Percentiles rank a stretch among this genome's conserved stretches.
These are phyloP conservation scores for Nanorana parkeri DNA, from an alignment of 2,113 vertebrate species.

Conservation along the genomic window DNA sequence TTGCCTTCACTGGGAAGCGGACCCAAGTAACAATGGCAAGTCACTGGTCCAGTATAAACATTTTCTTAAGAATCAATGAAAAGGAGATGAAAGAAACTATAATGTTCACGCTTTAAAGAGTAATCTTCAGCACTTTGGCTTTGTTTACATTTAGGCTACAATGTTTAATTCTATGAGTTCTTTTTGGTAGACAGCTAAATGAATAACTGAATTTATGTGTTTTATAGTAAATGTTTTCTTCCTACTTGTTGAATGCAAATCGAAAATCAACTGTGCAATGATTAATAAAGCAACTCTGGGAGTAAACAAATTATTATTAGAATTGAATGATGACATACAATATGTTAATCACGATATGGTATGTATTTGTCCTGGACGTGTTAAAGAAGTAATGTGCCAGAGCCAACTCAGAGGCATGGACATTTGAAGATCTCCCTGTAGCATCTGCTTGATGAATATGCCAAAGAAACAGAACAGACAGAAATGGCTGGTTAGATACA, in stretches of 20 bases:
- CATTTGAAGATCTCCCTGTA: slow-evolving; percentile 12
- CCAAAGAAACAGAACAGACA: slow-evolving; percentile 2
- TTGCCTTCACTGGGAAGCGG: too few relatives aligned
- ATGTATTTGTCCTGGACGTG: neutral
- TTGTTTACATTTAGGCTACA: too few relatives aligned
- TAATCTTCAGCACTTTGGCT: too few relatives aligned
- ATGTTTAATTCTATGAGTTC: too few relatives aligned
- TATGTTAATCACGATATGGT: slow-evolving; percentile 10
- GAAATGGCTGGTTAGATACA: slow-evolving; percentile 23
- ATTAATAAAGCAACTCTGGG: neutral
- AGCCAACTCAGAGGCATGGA: slow-evolving; percentile 11
- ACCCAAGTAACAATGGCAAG: too few relatives aligned
- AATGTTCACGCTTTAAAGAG: too few relatives aligned
- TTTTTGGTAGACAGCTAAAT: too few relatives aligned
- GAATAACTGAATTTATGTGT: too few relatives aligned
- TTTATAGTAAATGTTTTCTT: too few relatives aligned
- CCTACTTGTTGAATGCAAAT: neutral
- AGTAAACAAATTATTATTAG: neutral
- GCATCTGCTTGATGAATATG: slow-evolving; percentile 1
- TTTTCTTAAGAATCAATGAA: too few relatives aligned
- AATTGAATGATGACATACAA: slow-evolving; percentile 29
- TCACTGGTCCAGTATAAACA: too few relatives aligned
- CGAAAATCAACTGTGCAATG: neutral
- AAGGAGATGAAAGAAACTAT: too few relatives aligned
- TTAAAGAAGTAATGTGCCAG: neutral